phyloP scores from a whole-genome alignment of 2,113 vertebrate species.

The Danio rerio region DNA sequence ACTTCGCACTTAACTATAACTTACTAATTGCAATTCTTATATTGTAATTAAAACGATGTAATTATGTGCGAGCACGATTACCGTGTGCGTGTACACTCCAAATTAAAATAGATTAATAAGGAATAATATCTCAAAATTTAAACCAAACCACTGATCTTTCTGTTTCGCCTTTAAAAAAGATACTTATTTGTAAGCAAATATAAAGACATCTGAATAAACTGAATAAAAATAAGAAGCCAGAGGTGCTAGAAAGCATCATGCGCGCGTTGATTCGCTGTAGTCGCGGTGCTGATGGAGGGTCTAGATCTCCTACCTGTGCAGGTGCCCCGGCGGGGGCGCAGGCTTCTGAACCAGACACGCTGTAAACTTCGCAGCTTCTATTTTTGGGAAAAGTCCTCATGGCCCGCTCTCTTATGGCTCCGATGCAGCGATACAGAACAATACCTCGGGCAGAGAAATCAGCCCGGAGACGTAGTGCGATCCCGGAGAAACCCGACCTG shows the following conservation, averaged over 20 bases:
- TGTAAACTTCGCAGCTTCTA: conserved; percentile 79
- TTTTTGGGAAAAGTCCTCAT: conserved; percentile 80
- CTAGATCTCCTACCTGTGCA: conserved; percentile 72
- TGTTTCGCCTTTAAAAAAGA: neutral
- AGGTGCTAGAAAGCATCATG: conserved; percentile 9
- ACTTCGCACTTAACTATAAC: neutral
- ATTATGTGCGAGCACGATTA: neutral
- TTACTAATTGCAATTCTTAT: neutral
- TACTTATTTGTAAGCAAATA: neutral
- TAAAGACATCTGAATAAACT: neutral
- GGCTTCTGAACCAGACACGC: conserved; percentile 71
- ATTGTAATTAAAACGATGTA: too few relatives aligned
- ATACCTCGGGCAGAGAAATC: conserved; percentile 69
- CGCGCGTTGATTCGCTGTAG: neutral
- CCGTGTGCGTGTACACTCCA: neutral
- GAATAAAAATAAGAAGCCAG: neutral
- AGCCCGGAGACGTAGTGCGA: conserved; percentile 65
- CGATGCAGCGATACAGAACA: conserved; percentile 70
- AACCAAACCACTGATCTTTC: neutral
- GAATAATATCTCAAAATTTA: neutral
- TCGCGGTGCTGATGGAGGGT: conserved; percentile 29
- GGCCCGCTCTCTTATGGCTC: conserved; percentile 73
- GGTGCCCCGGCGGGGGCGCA: conserved; percentile 51
- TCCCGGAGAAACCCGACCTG: conserved; percentile 72
- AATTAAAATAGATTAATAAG: neutral